Conservation (phyloP, 1,140 invertebrate species). For the Drosophila navojoa region DNA sequence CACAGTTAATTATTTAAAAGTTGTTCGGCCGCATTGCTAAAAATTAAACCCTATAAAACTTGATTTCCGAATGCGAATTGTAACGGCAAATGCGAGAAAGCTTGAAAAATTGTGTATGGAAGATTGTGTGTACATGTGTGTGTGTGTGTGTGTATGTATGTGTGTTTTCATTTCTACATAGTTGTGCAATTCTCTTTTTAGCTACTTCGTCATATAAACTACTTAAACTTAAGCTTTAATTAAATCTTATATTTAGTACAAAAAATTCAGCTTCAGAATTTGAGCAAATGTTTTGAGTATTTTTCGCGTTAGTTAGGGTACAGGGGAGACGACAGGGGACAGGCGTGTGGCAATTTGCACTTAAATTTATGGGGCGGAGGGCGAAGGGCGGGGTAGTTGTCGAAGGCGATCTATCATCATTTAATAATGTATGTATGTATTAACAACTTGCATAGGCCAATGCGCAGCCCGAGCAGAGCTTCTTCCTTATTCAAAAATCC, state of each 20-base stretch:
- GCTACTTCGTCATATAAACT: conserved; percentile 76
- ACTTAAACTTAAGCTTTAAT: conserved; percentile 67
- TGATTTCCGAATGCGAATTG: conserved; percentile 20
- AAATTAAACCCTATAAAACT: conserved; percentile 52
- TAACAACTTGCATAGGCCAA: conserved; percentile 54
- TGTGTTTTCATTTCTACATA: conserved; percentile 40
- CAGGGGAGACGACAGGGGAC: conserved; percentile 1
- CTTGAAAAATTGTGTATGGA: background rate
- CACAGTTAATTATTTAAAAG: conserved; percentile 80
- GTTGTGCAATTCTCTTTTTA: conserved; percentile 59
- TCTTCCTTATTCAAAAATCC: background rate
- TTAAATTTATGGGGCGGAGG: conserved; percentile 44
- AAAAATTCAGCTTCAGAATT: conserved; percentile 67
- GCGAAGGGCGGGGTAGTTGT: background rate
- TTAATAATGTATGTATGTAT: conserved; percentile 56
- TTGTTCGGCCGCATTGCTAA: conserved; percentile 54
- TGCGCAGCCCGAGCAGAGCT: background rate
- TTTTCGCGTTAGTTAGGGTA: conserved; percentile 52
- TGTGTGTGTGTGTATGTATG: conserved; percentile 18
- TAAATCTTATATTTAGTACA: conserved; percentile 63
- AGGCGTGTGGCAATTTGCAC: conserved; percentile 65
- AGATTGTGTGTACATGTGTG: too few species aligned
- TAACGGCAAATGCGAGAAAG: conserved; percentile 40
- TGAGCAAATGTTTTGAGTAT: conserved; percentile 66
- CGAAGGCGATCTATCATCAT: conserved; percentile 46